Percentiles rank a stretch among this genome's conserved stretches.
Evolutionary conservation across 1,140 invertebrate species (phyloP).

Genomic region (Drosophila pseudoananassae): DNA sequence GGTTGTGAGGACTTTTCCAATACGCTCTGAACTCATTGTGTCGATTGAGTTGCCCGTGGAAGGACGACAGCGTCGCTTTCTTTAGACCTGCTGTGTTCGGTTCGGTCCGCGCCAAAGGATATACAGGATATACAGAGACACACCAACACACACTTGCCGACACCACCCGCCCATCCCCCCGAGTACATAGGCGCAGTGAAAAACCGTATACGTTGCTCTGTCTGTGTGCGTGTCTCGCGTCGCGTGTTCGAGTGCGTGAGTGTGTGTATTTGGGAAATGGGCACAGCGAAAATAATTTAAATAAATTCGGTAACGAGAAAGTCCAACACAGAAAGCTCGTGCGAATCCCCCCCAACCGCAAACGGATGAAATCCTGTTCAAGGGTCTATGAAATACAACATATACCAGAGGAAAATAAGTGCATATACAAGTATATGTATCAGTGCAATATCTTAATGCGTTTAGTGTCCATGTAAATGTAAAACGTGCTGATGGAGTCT

Average conservation of each 20-base stretch:
- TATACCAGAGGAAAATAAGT: conserved; percentile 9
- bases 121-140: conserved; percentile 56
- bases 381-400: conserved; percentile 21
- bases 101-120: conserved; percentile 69
- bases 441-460: conserved; percentile 21
- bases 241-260: conserved; percentile 46
- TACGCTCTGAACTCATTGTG: conserved; percentile 77
- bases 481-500: conserved; percentile 24
- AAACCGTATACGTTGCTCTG: conserved; percentile 33
- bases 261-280: conserved; percentile 55
- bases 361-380: conserved; percentile 9
- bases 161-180: conserved; percentile 25
- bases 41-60: conserved; percentile 83
- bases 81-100: conserved; percentile 24
- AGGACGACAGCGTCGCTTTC: conserved; percentile 67
- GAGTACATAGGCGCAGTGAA: conserved; percentile 60
- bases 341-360: conserved; percentile 9
- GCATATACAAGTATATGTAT: conserved; percentile 12
- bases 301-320: conserved; percentile 55
- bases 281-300: conserved; percentile 73
- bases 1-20: conserved; percentile 78
- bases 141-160: conserved; percentile 2
- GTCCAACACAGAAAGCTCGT: conserved; percentile 18
- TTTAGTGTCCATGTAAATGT: conserved; percentile 28
- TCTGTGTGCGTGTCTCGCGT: conserved; percentile 50